Evolutionary conservation across 2,888 invertebrate genomes (phyloP).

Genomic region (Monochamus alternatus): DNA sequence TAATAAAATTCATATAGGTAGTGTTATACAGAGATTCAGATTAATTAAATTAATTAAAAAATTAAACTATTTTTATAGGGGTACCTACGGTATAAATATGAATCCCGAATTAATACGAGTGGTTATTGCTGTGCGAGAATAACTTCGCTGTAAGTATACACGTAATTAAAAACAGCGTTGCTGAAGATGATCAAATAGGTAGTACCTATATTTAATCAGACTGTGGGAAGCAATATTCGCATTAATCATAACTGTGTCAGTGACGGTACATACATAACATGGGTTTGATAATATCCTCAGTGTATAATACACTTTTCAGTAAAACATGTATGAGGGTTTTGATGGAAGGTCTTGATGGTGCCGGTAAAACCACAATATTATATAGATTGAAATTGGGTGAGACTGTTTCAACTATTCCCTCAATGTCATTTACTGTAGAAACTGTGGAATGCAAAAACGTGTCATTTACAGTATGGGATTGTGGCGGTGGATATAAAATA

Average conservation of each 20-base stretch:
- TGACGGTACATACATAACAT: conserved; percentile 73
- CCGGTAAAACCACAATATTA: conserved; percentile 98
- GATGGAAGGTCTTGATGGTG: conserved; percentile 98
- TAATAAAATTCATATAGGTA: no score
- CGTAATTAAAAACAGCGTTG: conserved; percentile 4
- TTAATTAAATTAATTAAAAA: no score
- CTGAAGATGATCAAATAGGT: conserved; percentile 4
- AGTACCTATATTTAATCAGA: conserved; percentile 7
- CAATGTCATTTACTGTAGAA: conserved; percentile 99
- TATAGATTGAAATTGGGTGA: conserved; percentile 98
- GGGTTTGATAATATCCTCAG: conserved; percentile 96
- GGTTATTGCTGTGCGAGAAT: background rate
- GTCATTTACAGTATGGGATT: conserved; percentile 99
- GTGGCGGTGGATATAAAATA: conserved; percentile 99
- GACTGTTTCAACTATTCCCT: conserved; percentile 98
- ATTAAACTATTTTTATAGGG: no score
- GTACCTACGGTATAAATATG: no score
- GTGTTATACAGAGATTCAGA: no score
- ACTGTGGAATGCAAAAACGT: conserved; percentile 99
- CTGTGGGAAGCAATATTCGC: background rate
- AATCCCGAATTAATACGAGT: no score
- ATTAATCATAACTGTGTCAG: conserved; percentile 15
- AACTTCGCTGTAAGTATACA: background rate
- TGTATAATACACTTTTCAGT: conserved; percentile 94
- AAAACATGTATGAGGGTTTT: conserved; percentile 98